phyloP scores from a whole-genome alignment of 2,888 invertebrate species.

The Clanis bilineata region DNA sequence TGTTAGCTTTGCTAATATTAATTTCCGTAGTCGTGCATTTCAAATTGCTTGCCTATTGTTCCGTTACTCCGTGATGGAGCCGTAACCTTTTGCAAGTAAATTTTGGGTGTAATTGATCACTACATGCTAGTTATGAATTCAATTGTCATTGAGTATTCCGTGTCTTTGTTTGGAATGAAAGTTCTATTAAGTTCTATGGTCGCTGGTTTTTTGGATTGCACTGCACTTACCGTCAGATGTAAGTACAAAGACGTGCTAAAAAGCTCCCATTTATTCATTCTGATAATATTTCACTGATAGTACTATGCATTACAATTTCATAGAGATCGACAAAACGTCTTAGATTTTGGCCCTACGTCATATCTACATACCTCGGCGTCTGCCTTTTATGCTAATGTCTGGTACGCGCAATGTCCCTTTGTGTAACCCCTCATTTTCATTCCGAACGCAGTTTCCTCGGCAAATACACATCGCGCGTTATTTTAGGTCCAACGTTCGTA shows the following conservation, averaged over 20 bases:
- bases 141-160: slow-evolving; percentile 4
- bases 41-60: not conserved
- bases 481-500: not conserved
- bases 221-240: too few species aligned
- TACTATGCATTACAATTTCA: slow-evolving; percentile 3
- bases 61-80: not conserved
- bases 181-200: slow-evolving; percentile 3
- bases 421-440: slow-evolving; percentile 13
- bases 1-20: not conserved
- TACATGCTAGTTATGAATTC: slow-evolving; percentile 4
- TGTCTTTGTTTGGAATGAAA: not conserved
- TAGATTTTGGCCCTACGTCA: slow-evolving; percentile 1
- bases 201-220: too few species aligned
- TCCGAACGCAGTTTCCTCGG: slow-evolving; percentile 6
- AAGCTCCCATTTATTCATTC: not conserved
- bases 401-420: slow-evolving; percentile 7
- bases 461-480: slow-evolving; percentile 4
- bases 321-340: not conserved
- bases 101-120: not conserved
- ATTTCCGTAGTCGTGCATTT: not conserved
- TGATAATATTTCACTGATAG: not conserved
- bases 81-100: not conserved
- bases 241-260: too few species aligned
- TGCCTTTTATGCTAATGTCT: slow-evolving; percentile 12
- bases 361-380: slow-evolving; percentile 3